phyloP scores from a whole-genome alignment of 2,113 vertebrate genomes.

The Cavia aperea region DNA sequence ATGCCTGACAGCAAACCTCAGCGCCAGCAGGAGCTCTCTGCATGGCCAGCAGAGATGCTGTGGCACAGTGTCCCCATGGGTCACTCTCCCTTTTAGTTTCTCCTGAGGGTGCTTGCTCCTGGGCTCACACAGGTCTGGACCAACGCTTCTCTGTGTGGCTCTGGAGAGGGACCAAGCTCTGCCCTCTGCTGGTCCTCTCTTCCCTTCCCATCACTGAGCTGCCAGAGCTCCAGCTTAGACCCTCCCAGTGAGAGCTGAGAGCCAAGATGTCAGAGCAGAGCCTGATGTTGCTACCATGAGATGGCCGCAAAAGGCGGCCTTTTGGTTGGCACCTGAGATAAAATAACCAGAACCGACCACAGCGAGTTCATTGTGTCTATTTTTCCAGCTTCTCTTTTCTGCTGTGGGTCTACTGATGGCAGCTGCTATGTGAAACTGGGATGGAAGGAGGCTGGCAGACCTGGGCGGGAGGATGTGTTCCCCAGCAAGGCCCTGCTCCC shows the following conservation, averaged over 20 bases:
- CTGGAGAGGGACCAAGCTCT: neutral
- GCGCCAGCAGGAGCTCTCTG: neutral
- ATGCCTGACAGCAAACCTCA: neutral
- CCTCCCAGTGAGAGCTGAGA: neutral
- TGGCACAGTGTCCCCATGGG: too few relatives aligned
- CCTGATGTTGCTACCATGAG: neutral
- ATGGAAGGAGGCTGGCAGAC: neutral
- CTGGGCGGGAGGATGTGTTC: rapidly evolving
- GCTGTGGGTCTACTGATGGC: neutral
- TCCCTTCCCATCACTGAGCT: neutral
- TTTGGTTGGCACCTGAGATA: neutral
- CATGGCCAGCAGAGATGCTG: rapidly evolving
- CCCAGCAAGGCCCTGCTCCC: too few relatives aligned
- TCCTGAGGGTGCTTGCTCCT: neutral
- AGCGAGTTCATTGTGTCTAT: neutral
- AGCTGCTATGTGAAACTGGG: neutral
- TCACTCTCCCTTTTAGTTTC: neutral
- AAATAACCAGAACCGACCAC: neutral
- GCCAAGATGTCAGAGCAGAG: neutral
- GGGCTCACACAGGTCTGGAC: neutral
- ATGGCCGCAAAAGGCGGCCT: neutral
- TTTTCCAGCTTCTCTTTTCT: neutral
- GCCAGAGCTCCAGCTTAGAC: neutral
- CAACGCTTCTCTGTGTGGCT: neutral
- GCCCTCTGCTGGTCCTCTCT: neutral